phyloP scores from a whole-genome alignment of 2,797 vertebrate species.

The Sebastes itinus region DNA sequence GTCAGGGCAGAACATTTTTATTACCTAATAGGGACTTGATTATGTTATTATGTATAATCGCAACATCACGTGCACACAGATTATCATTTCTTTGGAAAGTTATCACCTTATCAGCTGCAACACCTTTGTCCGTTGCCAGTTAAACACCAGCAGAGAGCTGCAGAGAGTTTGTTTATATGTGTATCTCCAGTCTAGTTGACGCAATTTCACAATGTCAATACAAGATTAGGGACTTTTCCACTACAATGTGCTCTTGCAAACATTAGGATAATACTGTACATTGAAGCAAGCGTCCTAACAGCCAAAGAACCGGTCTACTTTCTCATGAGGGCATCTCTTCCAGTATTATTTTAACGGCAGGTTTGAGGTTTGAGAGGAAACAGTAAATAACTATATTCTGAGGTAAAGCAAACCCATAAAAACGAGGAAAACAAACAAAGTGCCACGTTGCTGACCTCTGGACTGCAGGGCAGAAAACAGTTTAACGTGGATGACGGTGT shows the following conservation, averaged over 20 bases:
- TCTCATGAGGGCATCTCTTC: background rate
- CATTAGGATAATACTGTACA: background rate
- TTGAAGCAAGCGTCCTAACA: background rate
- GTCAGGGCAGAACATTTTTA: background rate
- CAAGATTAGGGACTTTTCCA: background rate
- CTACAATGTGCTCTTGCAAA: background rate
- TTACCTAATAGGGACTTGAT: background rate
- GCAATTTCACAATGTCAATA: background rate
- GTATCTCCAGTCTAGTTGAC: background rate
- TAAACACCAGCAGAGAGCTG: background rate
- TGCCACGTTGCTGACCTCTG: background rate
- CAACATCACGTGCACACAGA: background rate
- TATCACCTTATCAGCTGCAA: background rate
- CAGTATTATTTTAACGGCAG: background rate
- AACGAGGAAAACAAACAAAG: background rate
- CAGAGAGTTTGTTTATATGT: background rate
- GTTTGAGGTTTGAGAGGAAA: background rate
- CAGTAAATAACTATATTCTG: background rate
- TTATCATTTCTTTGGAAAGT: background rate
- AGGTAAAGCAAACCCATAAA: background rate
- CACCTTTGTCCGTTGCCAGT: too few relatives aligned
- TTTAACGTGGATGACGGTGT: background rate
- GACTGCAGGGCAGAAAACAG: constrained; percentile 13
- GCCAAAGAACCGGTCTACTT: background rate
- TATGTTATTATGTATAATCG: background rate